Evolutionary conservation across 2,888 invertebrate genomes (phyloP), one percentile per base, ranked within the genome.

Genomic region (Diploptera punctata): DNA sequence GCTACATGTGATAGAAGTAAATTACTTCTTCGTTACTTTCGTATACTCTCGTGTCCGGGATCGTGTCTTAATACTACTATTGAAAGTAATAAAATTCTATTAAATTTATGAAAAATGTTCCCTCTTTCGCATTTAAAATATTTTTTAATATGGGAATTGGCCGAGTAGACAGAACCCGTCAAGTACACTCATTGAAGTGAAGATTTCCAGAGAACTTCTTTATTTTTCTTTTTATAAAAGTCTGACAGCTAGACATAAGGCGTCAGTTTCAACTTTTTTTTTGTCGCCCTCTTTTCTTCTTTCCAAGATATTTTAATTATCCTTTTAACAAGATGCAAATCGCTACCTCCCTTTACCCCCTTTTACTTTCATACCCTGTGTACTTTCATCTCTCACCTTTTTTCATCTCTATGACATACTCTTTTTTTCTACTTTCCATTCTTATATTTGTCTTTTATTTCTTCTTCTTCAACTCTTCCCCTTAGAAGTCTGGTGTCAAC

Each of bases 311-410:
- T 74, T 74, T 74, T 74, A 74, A 74, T 74, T 74, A 74, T 74
- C 71, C 60, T 72, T 71, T 74, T 74, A 74, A 74, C 74, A 69
- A 71, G 74, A 74, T 74, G 74, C 71, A 74, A 74, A 74, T 74
- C 71, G 69, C 33, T 43, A 52, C 54, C 69, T 62, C 44, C 33
- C 54, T 13, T 54, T 54, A 24, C 54, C 62, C 33, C 33, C 60
- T 49, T 69, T 38, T 47, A 10, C 31, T 31, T 16, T 60, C 60
- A 19, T 29, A 60, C 31, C 31, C 60, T 33, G 16, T 29, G 60
- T 60, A 43, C 67, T 60, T 68, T 68, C 71, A 68, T 49, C 69
- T 68, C 26, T 5, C 29, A 29, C 68, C 68, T 57, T 70, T 33
- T 21, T 67, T 57, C 31, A 31, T 57, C 57, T 57, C 57, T 67